Percentiles rank a stretch among this genome's conserved stretches.
Evolutionary conservation across 2,888 invertebrate species (phyloP).

Genomic region (Coenonympha arcania): DNA sequence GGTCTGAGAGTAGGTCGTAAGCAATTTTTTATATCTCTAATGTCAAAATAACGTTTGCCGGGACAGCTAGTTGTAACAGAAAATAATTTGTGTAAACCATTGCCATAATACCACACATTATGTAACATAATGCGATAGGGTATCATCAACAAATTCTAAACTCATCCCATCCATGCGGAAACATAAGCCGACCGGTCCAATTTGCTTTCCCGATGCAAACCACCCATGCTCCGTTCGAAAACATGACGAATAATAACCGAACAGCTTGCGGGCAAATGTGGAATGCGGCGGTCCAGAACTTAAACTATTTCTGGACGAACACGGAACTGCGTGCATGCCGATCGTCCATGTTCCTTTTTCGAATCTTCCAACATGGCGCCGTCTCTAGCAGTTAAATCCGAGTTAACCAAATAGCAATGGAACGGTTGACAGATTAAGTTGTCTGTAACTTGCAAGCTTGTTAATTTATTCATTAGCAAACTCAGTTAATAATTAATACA

Average conservation of each 20-base stretch:
- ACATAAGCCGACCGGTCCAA: not conserved
- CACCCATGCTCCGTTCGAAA: constrained; percentile 28
- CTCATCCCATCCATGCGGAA: constrained; percentile 5
- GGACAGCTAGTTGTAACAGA: too few relatives aligned
- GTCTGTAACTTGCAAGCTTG: not conserved
- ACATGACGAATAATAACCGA: constrained; percentile 40
- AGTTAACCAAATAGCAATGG: constrained; percentile 6
- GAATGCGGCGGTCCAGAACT: constrained; percentile 50
- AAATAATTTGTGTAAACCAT: too few relatives aligned
- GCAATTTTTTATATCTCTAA: too few relatives aligned
- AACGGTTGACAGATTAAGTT: constrained; percentile 4
- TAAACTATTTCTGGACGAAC: constrained; percentile 58
- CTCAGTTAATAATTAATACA: not conserved
- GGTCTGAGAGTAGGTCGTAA: too few relatives aligned
- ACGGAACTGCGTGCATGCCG: constrained; percentile 44
- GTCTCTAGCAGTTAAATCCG: not conserved
- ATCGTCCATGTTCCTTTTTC: constrained; percentile 35
- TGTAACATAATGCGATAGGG: constrained; percentile 6
- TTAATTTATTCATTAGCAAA: constrained; percentile 1
- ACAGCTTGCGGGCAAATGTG: constrained; percentile 39
- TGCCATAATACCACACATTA: not conserved
- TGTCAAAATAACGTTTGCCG: too few relatives aligned
- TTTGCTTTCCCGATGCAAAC: constrained; percentile 4
- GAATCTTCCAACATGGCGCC: constrained; percentile 28
- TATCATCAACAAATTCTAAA: constrained; percentile 2